These are phyloP conservation scores for Ophonus ardosiacus DNA, from an alignment of 2,888 invertebrate species.

Conservation along the genomic window DNA sequence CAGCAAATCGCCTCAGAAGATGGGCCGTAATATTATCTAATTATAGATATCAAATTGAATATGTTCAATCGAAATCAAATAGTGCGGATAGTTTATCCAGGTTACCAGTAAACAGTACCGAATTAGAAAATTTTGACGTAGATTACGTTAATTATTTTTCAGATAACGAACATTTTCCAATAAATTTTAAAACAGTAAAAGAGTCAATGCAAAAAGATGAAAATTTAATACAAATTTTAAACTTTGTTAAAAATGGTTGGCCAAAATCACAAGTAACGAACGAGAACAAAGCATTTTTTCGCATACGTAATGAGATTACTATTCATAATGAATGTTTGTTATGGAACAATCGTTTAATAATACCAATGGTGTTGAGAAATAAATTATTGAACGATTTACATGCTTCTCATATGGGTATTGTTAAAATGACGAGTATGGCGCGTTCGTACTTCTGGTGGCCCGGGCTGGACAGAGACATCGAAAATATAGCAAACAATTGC, in stretches of 20 bases:
- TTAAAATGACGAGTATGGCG: conserved; percentile 64
- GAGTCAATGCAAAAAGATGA: not conserved
- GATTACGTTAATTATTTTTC: conserved; percentile 2
- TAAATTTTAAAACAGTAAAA: not conserved
- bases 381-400: conserved; percentile 63
- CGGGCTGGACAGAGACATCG: conserved; percentile 59
- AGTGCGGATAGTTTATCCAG: conserved; percentile 65
- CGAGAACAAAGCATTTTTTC: not conserved
- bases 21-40: conserved; percentile 65
- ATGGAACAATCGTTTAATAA: conserved; percentile 9
- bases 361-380: conserved; percentile 1
- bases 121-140: conserved; percentile 8
- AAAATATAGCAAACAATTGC: conserved; percentile 54
- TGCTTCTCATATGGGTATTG: conserved; percentile 62
- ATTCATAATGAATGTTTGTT: conserved; percentile 8
- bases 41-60: conserved; percentile 65
- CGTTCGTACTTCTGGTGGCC: conserved; percentile 66
- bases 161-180: not conserved
- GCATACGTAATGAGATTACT: not conserved
- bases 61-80: conserved; percentile 64
- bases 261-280: conserved; percentile 3
- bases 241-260: conserved; percentile 18
- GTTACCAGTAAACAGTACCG: not conserved
- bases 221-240: not conserved
- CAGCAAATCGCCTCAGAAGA: conserved; percentile 63